Evolutionary conservation across 2,888 invertebrate genomes (phyloP), one percentile per base, ranked within the genome.

Genomic region (Latrodectus elegans): DNA sequence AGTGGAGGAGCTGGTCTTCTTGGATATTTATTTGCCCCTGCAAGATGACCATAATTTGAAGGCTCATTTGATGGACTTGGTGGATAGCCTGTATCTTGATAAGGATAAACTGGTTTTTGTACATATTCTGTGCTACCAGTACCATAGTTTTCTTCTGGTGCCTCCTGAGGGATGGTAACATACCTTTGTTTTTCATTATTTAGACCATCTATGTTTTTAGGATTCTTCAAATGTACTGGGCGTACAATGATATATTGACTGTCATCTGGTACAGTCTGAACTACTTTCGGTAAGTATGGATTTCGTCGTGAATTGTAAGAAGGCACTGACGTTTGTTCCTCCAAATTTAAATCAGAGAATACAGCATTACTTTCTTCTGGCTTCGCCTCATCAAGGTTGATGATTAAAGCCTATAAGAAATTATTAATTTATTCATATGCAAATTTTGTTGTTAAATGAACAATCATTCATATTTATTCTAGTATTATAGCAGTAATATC

Each of bases 321-420:
- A 49, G 81, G 77, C 1, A 64, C 17, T 22, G 60, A 22, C 0
- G 72, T 12, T 26, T 82, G 81, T 11, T 81, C 87, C 14, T 87
- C 72, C 11, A 73, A 60, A 49, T 65, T 67, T 67, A 87, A 82
- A 60, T 87, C 82, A 6, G 81, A 77, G 55, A 87, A 72, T 4
- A 87, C 49, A 22, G 76, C 87, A 60, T 81, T 67, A 26, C 81
- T 87, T 60, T 87, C 52, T 74, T 82, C 82, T 15, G 82, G 81
- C 6, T 81, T 77, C 60, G 67, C 22, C 73, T 87, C 87, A 78
- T 87, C 82, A 38, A 87, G 26, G 26, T 73, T 4, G n/a, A 87
- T 87, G 26, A 87, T 87, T 17, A 87, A 52, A 14, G 87, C 64
- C 87, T 87, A 38, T 49, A 81, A 80, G 52, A 49, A 65, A 55